Evolutionary conservation across 2,113 vertebrate genomes (phyloP).

Genomic region (Ceyx cyanopectus): DNA sequence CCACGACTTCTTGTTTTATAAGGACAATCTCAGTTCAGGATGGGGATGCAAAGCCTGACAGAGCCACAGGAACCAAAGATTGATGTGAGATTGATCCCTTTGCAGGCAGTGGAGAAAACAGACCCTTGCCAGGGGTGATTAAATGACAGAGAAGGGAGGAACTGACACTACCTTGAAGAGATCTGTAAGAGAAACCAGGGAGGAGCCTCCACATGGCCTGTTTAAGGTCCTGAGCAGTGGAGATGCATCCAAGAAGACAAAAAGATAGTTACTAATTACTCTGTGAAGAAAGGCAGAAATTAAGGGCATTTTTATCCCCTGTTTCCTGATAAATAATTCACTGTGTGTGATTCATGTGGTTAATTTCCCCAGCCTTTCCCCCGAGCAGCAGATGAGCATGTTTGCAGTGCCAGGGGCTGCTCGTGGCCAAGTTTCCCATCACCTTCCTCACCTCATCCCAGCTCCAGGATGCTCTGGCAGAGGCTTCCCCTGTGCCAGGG

Average conservation of each 20-base stretch:
- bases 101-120: not conserved
- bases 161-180: not conserved
- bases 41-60: not conserved
- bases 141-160: not conserved
- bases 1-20: not conserved
- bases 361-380: not conserved
- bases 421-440: not conserved
- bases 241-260: not conserved
- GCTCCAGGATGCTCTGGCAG: rapidly evolving
- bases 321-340: slow-evolving; percentile 15
- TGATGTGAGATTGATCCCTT: rapidly evolving
- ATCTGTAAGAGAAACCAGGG: not conserved
- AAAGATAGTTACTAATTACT: not conserved
- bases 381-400: rapidly evolving
- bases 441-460: not conserved
- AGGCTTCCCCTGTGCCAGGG: not conserved
- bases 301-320: not conserved
- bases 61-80: rapidly evolving
- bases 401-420: not conserved
- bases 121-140: not conserved
- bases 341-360: not conserved
- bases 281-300: not conserved
- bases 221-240: not conserved
- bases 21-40: rapidly evolving
- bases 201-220: rapidly evolving